Evolutionary conservation across 2,797 vertebrate genomes (phyloP).

Genomic region (Denticeps clupeoides): DNA sequence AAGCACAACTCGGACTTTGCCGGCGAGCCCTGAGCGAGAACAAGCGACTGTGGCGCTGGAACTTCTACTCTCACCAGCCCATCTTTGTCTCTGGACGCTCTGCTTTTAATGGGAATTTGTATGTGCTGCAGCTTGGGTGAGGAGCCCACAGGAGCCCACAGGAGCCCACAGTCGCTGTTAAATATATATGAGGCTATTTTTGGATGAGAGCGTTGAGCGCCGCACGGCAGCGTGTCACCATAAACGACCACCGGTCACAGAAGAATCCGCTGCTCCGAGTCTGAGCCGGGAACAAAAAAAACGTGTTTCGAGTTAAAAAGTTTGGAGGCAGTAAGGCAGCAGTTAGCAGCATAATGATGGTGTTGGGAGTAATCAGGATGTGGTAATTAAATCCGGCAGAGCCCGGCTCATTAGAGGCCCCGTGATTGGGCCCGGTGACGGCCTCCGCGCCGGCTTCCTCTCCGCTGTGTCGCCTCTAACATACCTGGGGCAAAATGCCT

Average conservation of each 20-base stretch:
- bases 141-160: no score
- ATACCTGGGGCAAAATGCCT: no score
- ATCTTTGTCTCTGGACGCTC: not conserved
- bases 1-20: no score
- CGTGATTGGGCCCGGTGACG: not conserved
- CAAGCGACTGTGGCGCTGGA: not conserved
- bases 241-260: slow-evolving; percentile 18
- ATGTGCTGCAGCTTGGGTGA: slow-evolving; percentile 19
- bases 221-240: slow-evolving; percentile 24
- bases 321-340: not conserved
- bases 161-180: slow-evolving; percentile 20
- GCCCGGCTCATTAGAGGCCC: not conserved
- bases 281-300: not conserved
- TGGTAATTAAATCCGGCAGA: not conserved
- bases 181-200: slow-evolving; percentile 34
- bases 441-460: no score
- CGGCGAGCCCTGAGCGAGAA: no score
- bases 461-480: no score
- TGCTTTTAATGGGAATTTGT: slow-evolving; percentile 24
- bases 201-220: slow-evolving; percentile 14
- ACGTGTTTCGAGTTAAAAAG: not conserved
- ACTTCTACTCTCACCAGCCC: not conserved
- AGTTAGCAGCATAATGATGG: not conserved
- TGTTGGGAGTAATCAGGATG: not conserved
- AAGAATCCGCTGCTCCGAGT: slow-evolving; percentile 16